Evolutionary conservation across 2,797 vertebrate genomes (phyloP), one percentile per base, ranked within the genome.

Genomic region (Halcyon badia): DNA sequence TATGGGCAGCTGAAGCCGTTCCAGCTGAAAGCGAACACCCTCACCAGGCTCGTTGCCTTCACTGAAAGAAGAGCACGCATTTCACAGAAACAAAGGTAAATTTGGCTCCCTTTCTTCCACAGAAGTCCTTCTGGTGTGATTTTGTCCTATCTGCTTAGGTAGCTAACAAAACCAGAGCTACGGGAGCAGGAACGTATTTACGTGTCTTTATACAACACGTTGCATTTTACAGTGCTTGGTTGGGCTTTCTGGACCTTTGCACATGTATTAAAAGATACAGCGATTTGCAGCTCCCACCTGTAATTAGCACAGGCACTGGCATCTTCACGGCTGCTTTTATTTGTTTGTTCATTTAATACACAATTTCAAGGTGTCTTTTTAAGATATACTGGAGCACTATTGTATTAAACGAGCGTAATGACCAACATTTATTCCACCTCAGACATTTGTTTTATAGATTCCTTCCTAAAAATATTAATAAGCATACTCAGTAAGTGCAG

Each of bases 11-110:
- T 52, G 73, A 48, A 91, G 85, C 57, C 77, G 56, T 54, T 80
- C 64, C 15, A 54, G 57, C 37, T 86, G 73, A 91, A 83, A 91
- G 65, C 83, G 91, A 96, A 93, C 77, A 87, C 18, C 66, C 78
- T 31, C 49, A 62, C 70, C 52, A 24, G 3, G 39, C 48, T 51
- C 58, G 72, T 25, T 83, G 92, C 69, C 86, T 82, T n/a, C 6
- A 7, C 82, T 81, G 49, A 54, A 83, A 80, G 69, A 89, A 58
- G 37, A 83, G n/a, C 3, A 0, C 3, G 44, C 26, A 22, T 83
- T 89, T 85, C 61, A 83, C 61, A 87, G 78, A 71, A 91, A 83
- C 57, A 79, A 81, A 92, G 72, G 62, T 37, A 87, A 83, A 86
- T 1, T 14, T 65, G 91, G 58, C 49, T 89, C 51, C 3, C 65